Percentiles rank a stretch among this genome's conserved stretches.
These are phyloP conservation scores for Herpetotheres cachinnans DNA, from an alignment of 2,113 vertebrate species.

Conservation along the genomic window DNA sequence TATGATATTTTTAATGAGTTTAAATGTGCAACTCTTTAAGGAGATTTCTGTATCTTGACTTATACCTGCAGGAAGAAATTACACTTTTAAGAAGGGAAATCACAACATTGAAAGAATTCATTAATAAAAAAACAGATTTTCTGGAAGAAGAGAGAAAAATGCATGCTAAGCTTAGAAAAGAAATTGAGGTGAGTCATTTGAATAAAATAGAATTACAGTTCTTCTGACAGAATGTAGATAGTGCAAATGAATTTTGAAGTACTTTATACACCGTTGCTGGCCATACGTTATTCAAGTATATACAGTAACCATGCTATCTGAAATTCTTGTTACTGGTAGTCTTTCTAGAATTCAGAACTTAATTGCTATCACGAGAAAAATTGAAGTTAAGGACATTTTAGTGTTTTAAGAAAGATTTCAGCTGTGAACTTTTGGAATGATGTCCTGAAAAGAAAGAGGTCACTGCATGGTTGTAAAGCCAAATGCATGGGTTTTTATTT, in stretches of 20 bases:
- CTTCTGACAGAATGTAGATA: background rate
- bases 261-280: background rate
- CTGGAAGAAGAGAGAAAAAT: slow-evolving; percentile 67
- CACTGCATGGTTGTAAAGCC: background rate
- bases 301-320: background rate
- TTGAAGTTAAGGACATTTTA: background rate
- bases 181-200: slow-evolving; percentile 73
- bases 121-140: slow-evolving; percentile 52
- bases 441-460: background rate
- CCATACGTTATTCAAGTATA: background rate
- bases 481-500: background rate
- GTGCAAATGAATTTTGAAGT: background rate
- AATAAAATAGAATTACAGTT: background rate
- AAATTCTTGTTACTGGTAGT: background rate
- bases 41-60: background rate
- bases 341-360: background rate
- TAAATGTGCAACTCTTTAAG: background rate
- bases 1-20: background rate
- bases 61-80: slow-evolving; percentile 71
- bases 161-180: slow-evolving; percentile 75
- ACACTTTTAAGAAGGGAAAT: slow-evolving; percentile 59
- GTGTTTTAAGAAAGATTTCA: background rate
- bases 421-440: background rate
- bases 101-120: slow-evolving; percentile 46
- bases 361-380: background rate